Evolutionary conservation across 2,113 vertebrate genomes (phyloP), one percentile per base, ranked within the genome.

Genomic region (Ciconia boyciana): DNA sequence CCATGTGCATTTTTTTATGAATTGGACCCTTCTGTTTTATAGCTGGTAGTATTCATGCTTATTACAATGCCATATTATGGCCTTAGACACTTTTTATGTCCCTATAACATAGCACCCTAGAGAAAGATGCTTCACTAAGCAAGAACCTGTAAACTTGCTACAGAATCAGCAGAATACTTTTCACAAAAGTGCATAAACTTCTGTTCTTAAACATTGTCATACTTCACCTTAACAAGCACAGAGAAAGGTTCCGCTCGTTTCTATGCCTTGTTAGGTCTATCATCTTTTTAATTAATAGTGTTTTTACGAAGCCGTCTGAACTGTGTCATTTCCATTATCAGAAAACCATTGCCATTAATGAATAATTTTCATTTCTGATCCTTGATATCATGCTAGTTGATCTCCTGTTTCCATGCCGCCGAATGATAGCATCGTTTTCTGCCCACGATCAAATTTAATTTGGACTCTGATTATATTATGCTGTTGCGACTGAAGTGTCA

Each of bases 401-500:
- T 99, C 99, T 99, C 98, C 98, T 98, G 98, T 99, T 99, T 99
- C 98, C 98, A 98, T 98, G 97, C 98, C 98, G 98, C 98, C 98
- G 98, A 99, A 98, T 98, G 99, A 99, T 99, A 99, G 98, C 99
- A 99, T 99, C 98, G 98, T 99, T 99, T 99, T 99, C 99, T 99
- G 99, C 99, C 99, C 99, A 99, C 99, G 98, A 99, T 99, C 99
- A 99, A 99, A 99, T 99, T 99, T 99, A 99, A 99, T 99, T 99
- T 99, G 99, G 99, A 99, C 99, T 98, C 98, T 99, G 98, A 99
- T 99, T 99, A 99, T 99, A 99, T 99, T 99, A 99, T 99, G 98
- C 98, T 99, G 98, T 99, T 99, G 99, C 98, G 98, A 99, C 99
- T 99, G 98, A 99, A 99, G 99, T 99, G 99, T 99, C 99, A 99